Conservation (phyloP, 2,113 vertebrate genomes). For the Australoheros scitulus region DNA sequence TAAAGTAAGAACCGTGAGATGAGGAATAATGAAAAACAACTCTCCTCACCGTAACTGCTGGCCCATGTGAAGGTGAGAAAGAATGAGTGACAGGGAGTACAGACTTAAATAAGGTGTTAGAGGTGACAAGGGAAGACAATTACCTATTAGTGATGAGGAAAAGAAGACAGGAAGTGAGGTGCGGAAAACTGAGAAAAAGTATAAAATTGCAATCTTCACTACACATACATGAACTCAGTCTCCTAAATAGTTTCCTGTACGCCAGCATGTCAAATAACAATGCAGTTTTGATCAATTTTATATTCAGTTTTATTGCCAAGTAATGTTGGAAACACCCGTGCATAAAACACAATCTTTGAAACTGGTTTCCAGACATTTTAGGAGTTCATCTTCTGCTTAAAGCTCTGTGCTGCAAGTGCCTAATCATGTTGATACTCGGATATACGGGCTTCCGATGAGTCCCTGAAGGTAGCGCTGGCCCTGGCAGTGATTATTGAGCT, state of each 20-base stretch:
- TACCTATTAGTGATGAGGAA: background rate
- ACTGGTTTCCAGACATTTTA: background rate
- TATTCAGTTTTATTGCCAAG: background rate
- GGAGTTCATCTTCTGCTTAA: background rate
- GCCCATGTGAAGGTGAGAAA: background rate
- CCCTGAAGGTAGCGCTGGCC: conserved; percentile 66
- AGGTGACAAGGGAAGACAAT: background rate
- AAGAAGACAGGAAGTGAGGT: background rate
- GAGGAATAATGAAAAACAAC: background rate
- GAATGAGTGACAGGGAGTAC: background rate
- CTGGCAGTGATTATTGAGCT: conserved; percentile 57
- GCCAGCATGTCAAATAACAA: background rate
- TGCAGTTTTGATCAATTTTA: background rate
- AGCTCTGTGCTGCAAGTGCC: background rate
- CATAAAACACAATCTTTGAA: background rate
- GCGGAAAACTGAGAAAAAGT: background rate
- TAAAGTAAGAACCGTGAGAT: background rate
- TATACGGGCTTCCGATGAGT: conserved; percentile 25
- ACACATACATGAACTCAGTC: background rate
- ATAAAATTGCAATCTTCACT: background rate
- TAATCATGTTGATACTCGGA: background rate
- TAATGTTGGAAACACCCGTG: background rate
- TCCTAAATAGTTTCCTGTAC: background rate
- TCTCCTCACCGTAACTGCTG: background rate
- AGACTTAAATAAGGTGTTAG: background rate